Conservation (phyloP, 2,888 invertebrate species). For the Anodontia alba region DNA sequence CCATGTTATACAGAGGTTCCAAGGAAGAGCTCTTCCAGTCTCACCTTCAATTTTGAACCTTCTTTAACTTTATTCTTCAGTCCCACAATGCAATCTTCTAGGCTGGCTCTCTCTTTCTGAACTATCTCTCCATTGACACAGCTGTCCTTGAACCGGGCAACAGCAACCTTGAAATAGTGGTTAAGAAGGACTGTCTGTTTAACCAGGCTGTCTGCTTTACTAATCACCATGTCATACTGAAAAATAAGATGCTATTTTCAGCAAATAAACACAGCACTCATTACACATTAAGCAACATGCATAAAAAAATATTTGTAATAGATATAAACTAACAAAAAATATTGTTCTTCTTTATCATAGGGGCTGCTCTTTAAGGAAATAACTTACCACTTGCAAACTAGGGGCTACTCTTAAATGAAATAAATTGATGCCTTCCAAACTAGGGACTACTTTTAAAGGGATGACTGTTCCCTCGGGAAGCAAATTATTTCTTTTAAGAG, state of each 20-base stretch:
- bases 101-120: constrained; percentile 60
- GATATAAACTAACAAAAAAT: too few relatives aligned
- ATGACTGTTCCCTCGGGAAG: neutral
- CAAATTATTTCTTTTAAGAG: neutral
- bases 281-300: too few relatives aligned
- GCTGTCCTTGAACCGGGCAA: constrained; percentile 63
- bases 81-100: constrained; percentile 73
- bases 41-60: constrained; percentile 68
- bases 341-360: too few relatives aligned
- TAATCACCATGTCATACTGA: constrained; percentile 69
- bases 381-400: too few relatives aligned
- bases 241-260: too few relatives aligned
- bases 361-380: too few relatives aligned
- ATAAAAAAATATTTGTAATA: too few relatives aligned
- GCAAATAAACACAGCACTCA: too few relatives aligned
- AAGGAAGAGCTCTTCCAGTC: too few relatives aligned
- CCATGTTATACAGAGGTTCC: too few relatives aligned
- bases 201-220: constrained; percentile 60
- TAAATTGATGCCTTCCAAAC: neutral
- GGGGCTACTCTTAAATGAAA: too few relatives aligned
- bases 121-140: constrained; percentile 64
- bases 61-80: constrained; percentile 62
- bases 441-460: neutral
- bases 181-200: constrained; percentile 63
- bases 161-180: constrained; percentile 65